Percentiles rank a stretch among this genome's conserved stretches.
These are phyloP conservation scores for Allacma fusca DNA, from an alignment of 2,888 invertebrate genomes.

Conservation along the genomic window DNA sequence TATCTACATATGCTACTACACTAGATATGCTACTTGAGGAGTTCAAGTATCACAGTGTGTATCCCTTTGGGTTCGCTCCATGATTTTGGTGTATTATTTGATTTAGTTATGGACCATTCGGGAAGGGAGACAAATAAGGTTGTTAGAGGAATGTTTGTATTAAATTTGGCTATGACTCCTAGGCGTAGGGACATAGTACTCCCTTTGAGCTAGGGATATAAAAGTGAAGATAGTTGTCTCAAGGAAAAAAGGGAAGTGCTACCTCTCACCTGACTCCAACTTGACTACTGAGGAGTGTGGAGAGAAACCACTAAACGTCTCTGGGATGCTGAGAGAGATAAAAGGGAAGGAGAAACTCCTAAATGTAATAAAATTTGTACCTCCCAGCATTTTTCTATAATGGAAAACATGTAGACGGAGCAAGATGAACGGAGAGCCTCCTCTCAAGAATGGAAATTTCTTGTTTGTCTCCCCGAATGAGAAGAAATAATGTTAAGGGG, in stretches of 20 bases:
- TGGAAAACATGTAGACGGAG: not conserved
- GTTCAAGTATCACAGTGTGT: too few species aligned
- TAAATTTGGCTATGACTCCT: too few species aligned
- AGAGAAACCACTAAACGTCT: slow-evolving; percentile 14
- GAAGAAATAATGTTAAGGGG: slow-evolving; percentile 13
- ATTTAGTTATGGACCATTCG: too few species aligned
- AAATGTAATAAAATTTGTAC: slow-evolving; percentile 10
- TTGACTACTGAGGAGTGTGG: not conserved
- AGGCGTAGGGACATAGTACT: too few species aligned
- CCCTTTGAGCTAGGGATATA: too few species aligned
- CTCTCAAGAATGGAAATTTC: slow-evolving; percentile 27
- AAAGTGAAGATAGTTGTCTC: too few species aligned
- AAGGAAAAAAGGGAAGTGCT: not conserved
- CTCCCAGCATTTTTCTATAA: slow-evolving; percentile 17
- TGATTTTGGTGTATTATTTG: too few species aligned
- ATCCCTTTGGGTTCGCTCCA: too few species aligned
- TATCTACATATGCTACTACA: too few species aligned
- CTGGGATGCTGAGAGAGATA: not conserved
- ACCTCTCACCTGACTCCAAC: not conserved
- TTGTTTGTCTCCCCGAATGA: slow-evolving; percentile 1
- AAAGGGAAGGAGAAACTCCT: not conserved
- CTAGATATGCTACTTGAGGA: too few species aligned
- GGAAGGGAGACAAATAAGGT: too few species aligned
- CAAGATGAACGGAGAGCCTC: not conserved
- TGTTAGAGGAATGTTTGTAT: too few species aligned